Conservation (phyloP, 2,888 invertebrate genomes). For the Pyrgus malvae region DNA sequence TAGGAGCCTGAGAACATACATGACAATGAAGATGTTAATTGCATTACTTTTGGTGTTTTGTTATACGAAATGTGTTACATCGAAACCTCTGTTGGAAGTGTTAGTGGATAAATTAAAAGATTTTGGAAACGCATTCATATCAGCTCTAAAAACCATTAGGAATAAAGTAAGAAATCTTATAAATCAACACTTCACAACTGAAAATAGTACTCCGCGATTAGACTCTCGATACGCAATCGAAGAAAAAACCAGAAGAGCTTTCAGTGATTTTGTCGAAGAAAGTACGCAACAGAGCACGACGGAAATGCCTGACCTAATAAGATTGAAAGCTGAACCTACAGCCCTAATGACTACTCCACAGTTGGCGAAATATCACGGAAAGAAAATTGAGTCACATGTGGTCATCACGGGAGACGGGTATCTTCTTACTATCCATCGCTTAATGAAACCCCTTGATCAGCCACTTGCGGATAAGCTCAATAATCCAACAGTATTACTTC, state of each 20-base stretch:
- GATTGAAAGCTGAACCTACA: conserved; percentile 43
- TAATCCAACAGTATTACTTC: conserved; percentile 52
- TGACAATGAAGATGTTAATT: conserved; percentile 27
- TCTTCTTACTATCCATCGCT: conserved; percentile 55
- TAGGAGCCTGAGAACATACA: neutral
- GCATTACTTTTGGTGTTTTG: conserved; percentile 7
- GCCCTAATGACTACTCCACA: conserved; percentile 53
- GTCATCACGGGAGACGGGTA: conserved; percentile 60
- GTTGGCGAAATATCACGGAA: conserved; percentile 53
- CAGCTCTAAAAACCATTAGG: conserved; percentile 37
- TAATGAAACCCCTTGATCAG: conserved; percentile 33
- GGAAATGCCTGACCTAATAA: conserved; percentile 36
- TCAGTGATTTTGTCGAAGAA: conserved; percentile 41
- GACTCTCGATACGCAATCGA: conserved; percentile 7
- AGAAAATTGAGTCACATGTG: conserved; percentile 52
- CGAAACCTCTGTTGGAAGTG: conserved; percentile 38
- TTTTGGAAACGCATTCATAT: conserved; percentile 35
- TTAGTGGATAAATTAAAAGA: conserved; percentile 40
- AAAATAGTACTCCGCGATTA: neutral
- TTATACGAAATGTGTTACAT: conserved; percentile 34
- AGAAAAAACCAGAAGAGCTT: conserved; percentile 34
- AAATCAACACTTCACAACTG: neutral
- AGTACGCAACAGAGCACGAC: conserved; percentile 34
- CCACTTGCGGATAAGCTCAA: conserved; percentile 2
- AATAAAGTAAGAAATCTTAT: conserved; percentile 36